These are phyloP conservation scores for Rhyacichthys aspro DNA, from an alignment of 2,797 vertebrate genomes.

Conservation along the genomic window DNA sequence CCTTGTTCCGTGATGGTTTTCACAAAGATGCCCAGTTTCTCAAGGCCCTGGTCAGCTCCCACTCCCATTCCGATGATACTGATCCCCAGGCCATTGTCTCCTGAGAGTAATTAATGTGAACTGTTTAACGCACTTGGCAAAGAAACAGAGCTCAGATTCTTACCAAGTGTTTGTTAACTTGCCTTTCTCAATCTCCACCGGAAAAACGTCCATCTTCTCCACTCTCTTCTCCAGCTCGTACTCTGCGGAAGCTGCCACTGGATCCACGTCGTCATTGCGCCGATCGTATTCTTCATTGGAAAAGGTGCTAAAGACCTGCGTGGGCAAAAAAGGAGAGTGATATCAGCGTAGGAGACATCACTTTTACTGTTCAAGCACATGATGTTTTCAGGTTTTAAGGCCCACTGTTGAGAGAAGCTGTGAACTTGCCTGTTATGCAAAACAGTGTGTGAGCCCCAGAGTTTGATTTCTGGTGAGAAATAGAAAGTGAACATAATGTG, in stretches of 20 bases:
- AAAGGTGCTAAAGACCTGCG: conserved; percentile 90
- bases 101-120: conserved; percentile 61
- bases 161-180: not conserved
- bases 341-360: not conserved
- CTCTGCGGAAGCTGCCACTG: conserved; percentile 91
- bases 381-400: conserved; percentile 3
- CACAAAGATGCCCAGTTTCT: conserved; percentile 94
- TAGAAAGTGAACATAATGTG: conserved; percentile 33
- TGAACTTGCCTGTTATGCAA: too few species aligned
- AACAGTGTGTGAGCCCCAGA: conserved; percentile 35
- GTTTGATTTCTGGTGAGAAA: conserved; percentile 55
- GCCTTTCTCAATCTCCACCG: conserved; percentile 90
- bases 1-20: conserved; percentile 93
- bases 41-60: conserved; percentile 92
- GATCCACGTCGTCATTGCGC: conserved; percentile 93
- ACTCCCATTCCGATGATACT: conserved; percentile 97
- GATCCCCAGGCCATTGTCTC: conserved; percentile 92
- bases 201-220: conserved; percentile 96
- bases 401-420: not conserved
- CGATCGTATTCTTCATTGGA: conserved; percentile 94
- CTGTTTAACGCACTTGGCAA: not conserved
- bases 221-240: conserved; percentile 94
- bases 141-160: not conserved
- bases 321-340: conserved; percentile 26
- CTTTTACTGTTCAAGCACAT: not conserved